Evolutionary conservation across 2,888 invertebrate genomes (phyloP), one percentile per base, ranked within the genome.

Genomic region (Epirrhoe alternata): DNA sequence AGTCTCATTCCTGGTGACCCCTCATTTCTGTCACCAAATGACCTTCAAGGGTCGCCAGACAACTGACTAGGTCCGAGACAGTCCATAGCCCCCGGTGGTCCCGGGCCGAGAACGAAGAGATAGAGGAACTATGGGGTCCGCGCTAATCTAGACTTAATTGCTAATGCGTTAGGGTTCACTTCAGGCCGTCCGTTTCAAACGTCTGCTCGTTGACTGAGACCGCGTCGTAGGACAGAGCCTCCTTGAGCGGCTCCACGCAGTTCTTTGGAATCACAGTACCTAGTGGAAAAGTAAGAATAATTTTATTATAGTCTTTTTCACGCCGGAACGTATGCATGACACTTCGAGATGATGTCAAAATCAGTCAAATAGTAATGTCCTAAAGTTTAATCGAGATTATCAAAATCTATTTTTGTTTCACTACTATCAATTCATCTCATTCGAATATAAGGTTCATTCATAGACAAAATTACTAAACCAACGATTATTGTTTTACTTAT

Each of bases 181-280:
- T 86, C 68, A 85, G 82, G 62, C 73, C 79, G 79, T 89, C 91
- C 16, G 81, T 61, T 35, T 94, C 92, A 85, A 95, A 95, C 69
- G 92, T 94, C 83, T 95, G 94, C 86, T 97, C 97, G 83, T 95
- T 96, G 55, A 96, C 95, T 74, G 96, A 96, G 79, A 97, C 97
- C 6, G 97, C 97, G 88, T 97, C 97, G 33, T 96, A 94, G 51
- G 97, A 94, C n/a, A 97, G 94, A 69, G 97, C 96, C 81, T 96
- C 95, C 79, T 96, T 95, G 53, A 97, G 91, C 31, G 95, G 89
- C 79, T 97, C 97, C 79, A 97, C 97, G 85, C 97, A 97, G 84
- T 96, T 96, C 93, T 97, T 97, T 82, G 98, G 98, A 93, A 98
- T 97, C 74, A 98, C 92, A 8, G 97, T 97, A 75, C 97, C 70